Conservation (phyloP, 2,113 vertebrate genomes). For the Austrofundulus limnaeus region DNA sequence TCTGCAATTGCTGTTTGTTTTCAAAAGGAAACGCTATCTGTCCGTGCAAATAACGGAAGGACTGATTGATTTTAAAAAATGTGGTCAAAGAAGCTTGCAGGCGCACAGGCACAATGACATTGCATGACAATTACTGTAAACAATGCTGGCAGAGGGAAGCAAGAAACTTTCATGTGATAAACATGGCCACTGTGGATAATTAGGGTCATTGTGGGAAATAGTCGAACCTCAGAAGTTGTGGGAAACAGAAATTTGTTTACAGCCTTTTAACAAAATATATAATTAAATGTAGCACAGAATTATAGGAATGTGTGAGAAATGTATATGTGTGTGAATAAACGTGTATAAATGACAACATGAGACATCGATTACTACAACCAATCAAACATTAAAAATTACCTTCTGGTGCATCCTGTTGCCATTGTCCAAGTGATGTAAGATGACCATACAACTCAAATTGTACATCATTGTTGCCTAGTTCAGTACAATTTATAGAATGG, state of each 20-base stretch:
- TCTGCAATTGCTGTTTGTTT: constrained; percentile 38
- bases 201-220: constrained; percentile 10
- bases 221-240: constrained; percentile 1
- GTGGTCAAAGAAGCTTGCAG: constrained; percentile 36
- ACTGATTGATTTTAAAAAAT: constrained; percentile 48
- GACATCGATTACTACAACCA: too few species aligned
- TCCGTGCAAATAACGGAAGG: constrained; percentile 24
- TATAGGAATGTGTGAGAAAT: background rate
- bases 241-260: background rate
- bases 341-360: background rate
- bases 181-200: constrained; percentile 14
- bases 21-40: constrained; percentile 41
- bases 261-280: background rate
- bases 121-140: constrained; percentile 60
- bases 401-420: too few species aligned
- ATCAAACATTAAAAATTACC: too few species aligned
- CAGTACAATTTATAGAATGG: too few species aligned
- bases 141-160: constrained; percentile 24
- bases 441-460: too few species aligned
- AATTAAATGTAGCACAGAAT: too few species aligned
- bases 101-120: constrained; percentile 35
- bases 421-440: too few species aligned
- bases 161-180: constrained; percentile 15
- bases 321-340: background rate
- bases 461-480: too few species aligned